A percentile compares a stretch with the other conserved stretches of the same genome.
These are phyloP conservation scores for Labeo catla DNA, from an alignment of 2,113 vertebrate genomes.

Conservation along the genomic window DNA sequence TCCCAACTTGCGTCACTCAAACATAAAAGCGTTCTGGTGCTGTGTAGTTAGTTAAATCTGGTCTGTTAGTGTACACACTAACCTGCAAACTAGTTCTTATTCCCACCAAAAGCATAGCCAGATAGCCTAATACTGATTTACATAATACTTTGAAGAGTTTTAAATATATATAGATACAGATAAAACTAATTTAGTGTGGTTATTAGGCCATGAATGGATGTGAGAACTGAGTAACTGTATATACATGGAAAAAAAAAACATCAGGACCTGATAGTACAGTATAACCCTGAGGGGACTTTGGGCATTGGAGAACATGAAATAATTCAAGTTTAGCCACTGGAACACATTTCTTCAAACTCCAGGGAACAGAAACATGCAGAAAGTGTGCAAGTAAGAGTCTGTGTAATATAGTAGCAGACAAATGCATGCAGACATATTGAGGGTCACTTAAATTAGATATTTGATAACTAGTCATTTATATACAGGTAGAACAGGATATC, in stretches of 20 bases:
- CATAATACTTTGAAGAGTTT: slow-evolving; percentile 77
- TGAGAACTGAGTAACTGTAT: background rate
- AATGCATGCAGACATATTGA: slow-evolving; percentile 54
- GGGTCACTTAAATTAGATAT: slow-evolving; percentile 45
- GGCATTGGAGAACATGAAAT: slow-evolving; percentile 39
- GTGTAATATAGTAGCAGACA: slow-evolving; percentile 26
- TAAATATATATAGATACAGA: slow-evolving; percentile 68
- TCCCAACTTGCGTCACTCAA: background rate
- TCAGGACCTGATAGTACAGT: slow-evolving; percentile 41
- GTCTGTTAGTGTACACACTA: slow-evolving; percentile 49
- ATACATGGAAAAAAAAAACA: background rate
- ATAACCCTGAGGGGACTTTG: slow-evolving; percentile 50
- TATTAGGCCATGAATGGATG: background rate
- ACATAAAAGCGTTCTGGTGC: background rate
- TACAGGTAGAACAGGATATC: slow-evolving; percentile 51
- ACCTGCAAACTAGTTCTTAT: slow-evolving; percentile 40
- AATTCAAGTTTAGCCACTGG: slow-evolving; percentile 53
- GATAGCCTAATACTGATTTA: slow-evolving; percentile 82
- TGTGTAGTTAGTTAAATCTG: slow-evolving; percentile 21
- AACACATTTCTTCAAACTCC: slow-evolving; percentile 12
- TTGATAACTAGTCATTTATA: slow-evolving; percentile 58
- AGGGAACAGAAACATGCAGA: slow-evolving; percentile 43
- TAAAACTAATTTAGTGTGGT: slow-evolving; percentile 5
- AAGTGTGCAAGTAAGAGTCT: slow-evolving; percentile 50
- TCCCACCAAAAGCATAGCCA: slow-evolving; percentile 68